Evolutionary conservation across 2,888 invertebrate species (phyloP).

Genomic region (Hetaerina titia): DNA sequence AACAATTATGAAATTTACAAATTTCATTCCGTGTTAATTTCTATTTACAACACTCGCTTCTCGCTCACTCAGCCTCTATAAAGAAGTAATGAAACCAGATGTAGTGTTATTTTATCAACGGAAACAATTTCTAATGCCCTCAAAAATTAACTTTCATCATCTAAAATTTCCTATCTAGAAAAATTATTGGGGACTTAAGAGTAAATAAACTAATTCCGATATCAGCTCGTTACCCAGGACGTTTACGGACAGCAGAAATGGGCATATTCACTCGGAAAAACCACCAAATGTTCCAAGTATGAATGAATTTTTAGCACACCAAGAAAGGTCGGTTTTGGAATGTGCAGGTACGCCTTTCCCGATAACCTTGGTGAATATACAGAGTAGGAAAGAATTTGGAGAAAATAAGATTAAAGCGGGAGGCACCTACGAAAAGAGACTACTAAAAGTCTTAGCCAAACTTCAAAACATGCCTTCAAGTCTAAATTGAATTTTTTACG

Average conservation of each 20-base stretch:
- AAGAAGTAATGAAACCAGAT: no score
- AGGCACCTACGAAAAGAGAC: background rate
- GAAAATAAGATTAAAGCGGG: background rate
- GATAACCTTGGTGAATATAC: background rate
- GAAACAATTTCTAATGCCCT: no score
- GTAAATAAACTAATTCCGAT: background rate
- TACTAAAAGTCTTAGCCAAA: background rate
- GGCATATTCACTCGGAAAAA: background rate
- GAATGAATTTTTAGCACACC: background rate
- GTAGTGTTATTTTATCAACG: no score
- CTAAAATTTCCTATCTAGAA: background rate
- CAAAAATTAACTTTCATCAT: background rate
- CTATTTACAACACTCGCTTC: no score
- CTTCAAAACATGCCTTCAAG: background rate
- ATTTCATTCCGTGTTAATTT: no score
- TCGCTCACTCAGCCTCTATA: no score
- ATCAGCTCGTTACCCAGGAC: background rate
- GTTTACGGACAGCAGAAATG: background rate
- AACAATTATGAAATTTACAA: no score
- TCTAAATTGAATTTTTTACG: slow-evolving; percentile 18
- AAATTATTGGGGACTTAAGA: background rate
- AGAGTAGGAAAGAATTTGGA: background rate
- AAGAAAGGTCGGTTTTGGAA: background rate
- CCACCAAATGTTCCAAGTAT: background rate
- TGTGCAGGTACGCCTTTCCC: background rate